Conservation (phyloP, 2,888 invertebrate species). For the Cremastobaeus sp. region DNA sequence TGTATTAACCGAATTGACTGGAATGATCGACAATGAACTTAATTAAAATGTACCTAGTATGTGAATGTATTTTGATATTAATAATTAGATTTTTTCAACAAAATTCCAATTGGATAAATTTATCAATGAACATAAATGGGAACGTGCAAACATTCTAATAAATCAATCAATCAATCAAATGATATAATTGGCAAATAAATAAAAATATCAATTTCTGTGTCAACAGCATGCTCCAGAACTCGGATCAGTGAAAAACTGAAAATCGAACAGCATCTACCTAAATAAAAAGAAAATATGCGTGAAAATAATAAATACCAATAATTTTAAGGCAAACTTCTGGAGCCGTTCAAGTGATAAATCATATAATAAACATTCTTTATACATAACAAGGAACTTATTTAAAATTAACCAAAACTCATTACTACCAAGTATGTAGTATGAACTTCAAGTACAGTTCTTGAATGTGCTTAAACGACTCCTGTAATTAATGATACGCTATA, state of each 20-base stretch:
- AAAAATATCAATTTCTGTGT: slow-evolving; percentile 64
- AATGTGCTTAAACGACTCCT: no score
- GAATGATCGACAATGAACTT: no score
- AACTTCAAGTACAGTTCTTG: no score
- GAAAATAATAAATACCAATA: slow-evolving; percentile 53
- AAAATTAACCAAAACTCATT: no score
- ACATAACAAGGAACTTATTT: no score
- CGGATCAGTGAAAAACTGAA: slow-evolving; percentile 73
- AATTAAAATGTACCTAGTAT: no score
- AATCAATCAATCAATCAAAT: no score
- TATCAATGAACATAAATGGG: no score
- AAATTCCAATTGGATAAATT: slow-evolving; percentile 2
- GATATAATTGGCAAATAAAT: slow-evolving; percentile 65
- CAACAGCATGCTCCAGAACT: slow-evolving; percentile 73
- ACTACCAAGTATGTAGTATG: no score
- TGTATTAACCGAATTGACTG: no score
- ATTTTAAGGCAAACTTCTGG: slow-evolving; percentile 56
- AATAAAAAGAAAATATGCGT: slow-evolving; percentile 69
- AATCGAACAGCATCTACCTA: slow-evolving; percentile 74
- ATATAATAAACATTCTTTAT: slow-evolving; percentile 2
- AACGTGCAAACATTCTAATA: slow-evolving; percentile 64
- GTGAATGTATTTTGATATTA: no score
- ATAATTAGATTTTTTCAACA: neutral
- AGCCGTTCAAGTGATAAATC: slow-evolving; percentile 29
- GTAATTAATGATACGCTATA: no score